These are phyloP conservation scores for Temnothorax curvispinosus DNA, from an alignment of 1,140 invertebrate species.

Conservation along the genomic window DNA sequence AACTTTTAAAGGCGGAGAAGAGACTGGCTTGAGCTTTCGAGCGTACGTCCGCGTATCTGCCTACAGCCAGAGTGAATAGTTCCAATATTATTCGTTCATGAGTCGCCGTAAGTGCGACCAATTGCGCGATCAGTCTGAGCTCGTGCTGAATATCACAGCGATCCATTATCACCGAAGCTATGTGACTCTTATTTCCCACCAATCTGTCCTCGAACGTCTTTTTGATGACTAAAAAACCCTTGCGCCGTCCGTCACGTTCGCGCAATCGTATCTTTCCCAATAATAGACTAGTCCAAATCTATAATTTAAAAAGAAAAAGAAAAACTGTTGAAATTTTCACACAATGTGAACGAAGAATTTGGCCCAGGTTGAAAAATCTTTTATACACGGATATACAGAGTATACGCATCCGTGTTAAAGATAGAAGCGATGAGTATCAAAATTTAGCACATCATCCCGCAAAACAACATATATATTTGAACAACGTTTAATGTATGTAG, in stretches of 20 bases:
- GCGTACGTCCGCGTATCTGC: slow-evolving; percentile 90
- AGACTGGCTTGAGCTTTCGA: slow-evolving; percentile 88
- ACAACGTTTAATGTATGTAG: slow-evolving; percentile 54
- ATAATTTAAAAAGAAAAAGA: slow-evolving; percentile 64
- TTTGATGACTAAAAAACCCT: slow-evolving; percentile 88
- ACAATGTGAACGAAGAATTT: neutral
- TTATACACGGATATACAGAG: neutral
- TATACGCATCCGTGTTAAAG: too few species aligned
- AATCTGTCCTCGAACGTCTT: slow-evolving; percentile 88
- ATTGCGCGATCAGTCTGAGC: slow-evolving; percentile 84
- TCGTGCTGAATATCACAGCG: slow-evolving; percentile 90
- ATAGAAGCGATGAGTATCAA: too few species aligned
- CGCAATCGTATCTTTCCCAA: slow-evolving; percentile 86
- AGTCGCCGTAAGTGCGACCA: slow-evolving; percentile 85
- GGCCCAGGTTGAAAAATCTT: neutral
- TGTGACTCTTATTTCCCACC: slow-evolving; percentile 87
- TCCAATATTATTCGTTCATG: slow-evolving; percentile 88
- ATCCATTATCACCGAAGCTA: slow-evolving; percentile 89
- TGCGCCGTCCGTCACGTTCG: slow-evolving; percentile 87
- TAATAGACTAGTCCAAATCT: slow-evolving; percentile 88
- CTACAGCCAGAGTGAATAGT: slow-evolving; percentile 89
- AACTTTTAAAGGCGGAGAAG: slow-evolving; percentile 84
- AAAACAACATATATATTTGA: too few species aligned
- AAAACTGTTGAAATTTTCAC: neutral
- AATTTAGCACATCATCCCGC: too few species aligned